Base-by-base conservation (phyloP, 2,888 invertebrate species). In the Drosophila hamatofila region DNA sequence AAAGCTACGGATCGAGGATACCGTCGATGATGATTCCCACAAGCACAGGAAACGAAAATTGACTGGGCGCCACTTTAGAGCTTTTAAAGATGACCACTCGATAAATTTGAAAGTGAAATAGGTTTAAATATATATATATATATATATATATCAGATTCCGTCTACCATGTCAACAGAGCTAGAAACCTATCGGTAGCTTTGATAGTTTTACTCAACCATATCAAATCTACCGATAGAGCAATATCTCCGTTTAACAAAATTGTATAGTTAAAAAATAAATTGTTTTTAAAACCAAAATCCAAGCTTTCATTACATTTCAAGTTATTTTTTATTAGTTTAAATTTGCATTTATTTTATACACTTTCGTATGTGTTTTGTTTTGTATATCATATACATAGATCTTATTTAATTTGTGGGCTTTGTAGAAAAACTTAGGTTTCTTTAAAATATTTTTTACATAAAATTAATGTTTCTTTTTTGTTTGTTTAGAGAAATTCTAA, bases 361-460 rank as follows among this genome's bases (percentile, higher is more conserved):
- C 87, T 72, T 63, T 71, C 39, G 65, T 66, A 72, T 84, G 72
- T 72, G 83, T 84, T 73, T 84, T 52, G 68, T 46, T 84, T 46
- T 84, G 55, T 55, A 71, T 81, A 81, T 63, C 23, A 62, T 76
- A 57, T 54, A 74, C 73, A 55, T 64, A 59, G 27, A 82, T 79
- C 62, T 66, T 75, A 55, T 80, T 88, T 64, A 83, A 67, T 79
- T 83, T 76, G 83, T 70, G 63, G 80, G 80, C 56, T 71, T 89
- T 89, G 88, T 89, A 89, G 85, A 83, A 88, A 88, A 83, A 89
- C 87, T 88, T 76, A 82, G 86, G 64, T 73, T 72, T 67, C 54
- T 60, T 78, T 66, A 73, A 78, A 72, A 62, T 71, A 71, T 69
- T 58, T 44, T 61, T 67, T 59, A 73, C 81, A 63, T 89, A 62